Conservation (phyloP, 2,113 vertebrate genomes). For the Pituophis catenifer region DNA sequence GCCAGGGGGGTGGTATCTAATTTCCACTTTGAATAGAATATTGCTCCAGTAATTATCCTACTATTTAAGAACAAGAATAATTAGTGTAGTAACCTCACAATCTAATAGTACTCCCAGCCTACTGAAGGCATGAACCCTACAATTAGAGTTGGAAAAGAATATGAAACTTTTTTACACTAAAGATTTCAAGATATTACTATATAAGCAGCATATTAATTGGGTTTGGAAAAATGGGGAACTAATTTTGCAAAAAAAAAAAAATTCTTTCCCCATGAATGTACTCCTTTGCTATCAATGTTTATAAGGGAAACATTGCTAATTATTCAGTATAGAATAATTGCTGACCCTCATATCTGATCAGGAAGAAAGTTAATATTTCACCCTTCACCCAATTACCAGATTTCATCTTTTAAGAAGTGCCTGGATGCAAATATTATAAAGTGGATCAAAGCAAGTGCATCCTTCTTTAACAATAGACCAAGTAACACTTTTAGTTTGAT, state of each 20-base stretch:
- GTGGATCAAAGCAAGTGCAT: background rate
- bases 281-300: background rate
- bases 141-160: conserved; percentile 35
- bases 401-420: background rate
- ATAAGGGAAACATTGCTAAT: background rate
- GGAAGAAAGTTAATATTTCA: background rate
- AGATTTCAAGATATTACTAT: conserved; percentile 33
- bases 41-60: conserved; percentile 54
- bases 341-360: background rate
- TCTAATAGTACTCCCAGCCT: conserved; percentile 17
- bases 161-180: conserved; percentile 22
- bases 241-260: background rate
- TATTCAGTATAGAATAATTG: background rate
- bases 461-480: background rate
- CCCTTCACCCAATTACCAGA: background rate
- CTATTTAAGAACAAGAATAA: conserved; percentile 62
- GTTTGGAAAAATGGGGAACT: background rate
- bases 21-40: conserved; percentile 62
- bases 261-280: background rate
- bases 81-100: conserved; percentile 45
- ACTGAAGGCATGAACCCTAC: conserved; percentile 20
- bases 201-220: conserved; percentile 23
- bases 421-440: background rate
- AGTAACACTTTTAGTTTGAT: background rate
- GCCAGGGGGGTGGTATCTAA: conserved; percentile 52